These are phyloP conservation scores for Plectus sambesii DNA, from an alignment of 1,140 invertebrate species.

Conservation along the genomic window DNA sequence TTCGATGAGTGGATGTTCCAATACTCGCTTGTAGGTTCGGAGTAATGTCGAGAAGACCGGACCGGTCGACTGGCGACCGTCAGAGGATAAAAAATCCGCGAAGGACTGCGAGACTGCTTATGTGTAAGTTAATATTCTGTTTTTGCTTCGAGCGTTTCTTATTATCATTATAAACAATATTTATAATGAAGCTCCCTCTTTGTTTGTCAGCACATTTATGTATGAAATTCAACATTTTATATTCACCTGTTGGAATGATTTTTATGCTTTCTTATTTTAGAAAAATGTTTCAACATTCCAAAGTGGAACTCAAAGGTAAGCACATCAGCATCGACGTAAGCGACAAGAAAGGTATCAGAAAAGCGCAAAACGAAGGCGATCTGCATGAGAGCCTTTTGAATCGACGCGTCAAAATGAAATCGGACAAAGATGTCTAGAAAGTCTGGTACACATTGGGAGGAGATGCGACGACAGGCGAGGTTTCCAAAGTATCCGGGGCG, in stretches of 20 bases:
- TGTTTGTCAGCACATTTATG: too few species aligned
- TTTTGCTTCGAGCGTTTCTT: too few species aligned
- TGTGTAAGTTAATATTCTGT: too few species aligned
- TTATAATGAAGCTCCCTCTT: too few species aligned
- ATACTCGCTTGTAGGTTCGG: constrained; percentile 24
- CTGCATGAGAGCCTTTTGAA: constrained; percentile 29
- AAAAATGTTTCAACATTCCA: constrained; percentile 34
- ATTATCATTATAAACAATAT: too few species aligned
- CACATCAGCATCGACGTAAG: constrained; percentile 23
- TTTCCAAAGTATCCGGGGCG: too few species aligned
- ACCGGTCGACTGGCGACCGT: constrained; percentile 21
- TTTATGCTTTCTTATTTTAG: too few species aligned
- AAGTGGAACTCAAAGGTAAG: constrained; percentile 26
- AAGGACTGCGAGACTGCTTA: constrained; percentile 25
- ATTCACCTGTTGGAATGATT: too few species aligned
- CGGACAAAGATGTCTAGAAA: constrained; percentile 24
- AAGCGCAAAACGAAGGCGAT: constrained; percentile 25
- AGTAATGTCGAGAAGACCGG: constrained; percentile 17
- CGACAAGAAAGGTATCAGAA: constrained; percentile 24
- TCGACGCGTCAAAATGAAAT: constrained; percentile 29
- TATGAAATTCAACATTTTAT: too few species aligned
- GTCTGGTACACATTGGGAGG: neutral
- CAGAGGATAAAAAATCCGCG: constrained; percentile 20
- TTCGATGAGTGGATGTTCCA: neutral
- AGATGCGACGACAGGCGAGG: neutral